A percentile compares a stretch with the other conserved stretches of the same genome.
Conservation (phyloP, 2,113 vertebrate species). For the Chrysemys picta region DNA sequence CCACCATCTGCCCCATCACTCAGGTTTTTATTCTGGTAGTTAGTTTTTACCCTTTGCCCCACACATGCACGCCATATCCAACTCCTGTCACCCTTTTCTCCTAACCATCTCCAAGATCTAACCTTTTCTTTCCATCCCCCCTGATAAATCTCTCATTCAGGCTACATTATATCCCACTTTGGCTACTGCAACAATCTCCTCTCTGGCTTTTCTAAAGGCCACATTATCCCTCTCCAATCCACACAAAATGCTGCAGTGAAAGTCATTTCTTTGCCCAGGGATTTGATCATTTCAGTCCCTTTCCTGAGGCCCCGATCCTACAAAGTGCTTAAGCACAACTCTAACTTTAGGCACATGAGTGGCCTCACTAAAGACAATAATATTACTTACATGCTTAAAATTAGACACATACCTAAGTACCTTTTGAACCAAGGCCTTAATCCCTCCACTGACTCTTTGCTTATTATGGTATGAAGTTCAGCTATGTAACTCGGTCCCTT, state of each 20-base stretch:
- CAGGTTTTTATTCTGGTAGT: neutral
- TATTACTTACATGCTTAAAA: neutral
- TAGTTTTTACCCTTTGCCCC: neutral
- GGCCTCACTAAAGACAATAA: neutral
- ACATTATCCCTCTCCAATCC: neutral
- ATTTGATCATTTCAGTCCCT: neutral
- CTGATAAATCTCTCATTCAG: neutral
- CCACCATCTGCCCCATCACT: neutral
- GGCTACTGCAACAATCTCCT: neutral
- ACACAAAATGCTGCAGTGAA: neutral
- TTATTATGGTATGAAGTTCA: neutral
- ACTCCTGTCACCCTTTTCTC: neutral
- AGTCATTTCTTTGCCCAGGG: neutral
- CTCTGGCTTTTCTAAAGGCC: neutral
- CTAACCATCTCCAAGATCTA: neutral
- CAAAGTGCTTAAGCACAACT: neutral
- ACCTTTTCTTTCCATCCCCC: neutral
- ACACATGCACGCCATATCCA: neutral
- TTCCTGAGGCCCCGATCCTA: neutral
- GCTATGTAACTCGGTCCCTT: neutral
- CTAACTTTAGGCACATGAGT: neutral
- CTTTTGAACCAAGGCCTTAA: neutral
- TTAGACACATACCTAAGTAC: accelerated
- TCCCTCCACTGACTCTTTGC: neutral
- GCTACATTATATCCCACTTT: neutral